These are phyloP conservation scores for Silvanus unidentatus DNA, from an alignment of 2,888 invertebrate species.

Conservation along the genomic window DNA sequence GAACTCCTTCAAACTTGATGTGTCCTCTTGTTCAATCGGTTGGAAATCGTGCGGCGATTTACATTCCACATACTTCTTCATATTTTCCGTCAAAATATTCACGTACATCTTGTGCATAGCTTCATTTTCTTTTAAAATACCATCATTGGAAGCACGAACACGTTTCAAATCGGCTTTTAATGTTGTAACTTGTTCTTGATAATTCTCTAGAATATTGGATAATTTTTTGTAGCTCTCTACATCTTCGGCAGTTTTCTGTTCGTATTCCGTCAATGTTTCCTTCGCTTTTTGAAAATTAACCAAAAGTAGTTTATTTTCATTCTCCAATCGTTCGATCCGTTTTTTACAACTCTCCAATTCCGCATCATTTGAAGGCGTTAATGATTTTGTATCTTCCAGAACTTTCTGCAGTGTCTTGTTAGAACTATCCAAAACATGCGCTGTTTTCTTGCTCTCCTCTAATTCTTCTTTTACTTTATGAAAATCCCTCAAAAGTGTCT, in stretches of 20 bases:
- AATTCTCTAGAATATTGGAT: constrained; percentile 26
- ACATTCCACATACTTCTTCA: constrained; percentile 29
- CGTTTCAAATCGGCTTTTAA: constrained; percentile 38
- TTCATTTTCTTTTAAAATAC: constrained; percentile 9
- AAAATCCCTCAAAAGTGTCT: constrained; percentile 21
- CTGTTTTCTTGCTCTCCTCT: constrained; percentile 31
- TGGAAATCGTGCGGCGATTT: constrained; percentile 21
- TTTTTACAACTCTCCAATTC: constrained; percentile 33
- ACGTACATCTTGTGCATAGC: constrained; percentile 31
- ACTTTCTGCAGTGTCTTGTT: constrained; percentile 25
- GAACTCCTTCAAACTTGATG: constrained; percentile 33
- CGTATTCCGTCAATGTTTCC: constrained; percentile 19
- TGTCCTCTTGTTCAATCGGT: constrained; percentile 15
- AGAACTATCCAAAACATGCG: constrained; percentile 28
- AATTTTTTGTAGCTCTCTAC: constrained; percentile 28
- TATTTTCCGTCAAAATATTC: constrained; percentile 30
- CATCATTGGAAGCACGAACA: constrained; percentile 4
- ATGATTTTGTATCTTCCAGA: constrained; percentile 30
- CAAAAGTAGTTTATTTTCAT: constrained; percentile 36
- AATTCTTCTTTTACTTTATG: constrained; percentile 26
- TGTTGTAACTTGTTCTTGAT: constrained; percentile 28
- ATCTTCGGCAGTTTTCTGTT: constrained; percentile 27
- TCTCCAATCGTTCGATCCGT: constrained; percentile 24
- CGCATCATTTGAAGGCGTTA: constrained; percentile 20
- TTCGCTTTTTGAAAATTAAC: constrained; percentile 27